Evolutionary conservation across 1,140 invertebrate species (phyloP).

Genomic region (Zaprionus africanus): DNA sequence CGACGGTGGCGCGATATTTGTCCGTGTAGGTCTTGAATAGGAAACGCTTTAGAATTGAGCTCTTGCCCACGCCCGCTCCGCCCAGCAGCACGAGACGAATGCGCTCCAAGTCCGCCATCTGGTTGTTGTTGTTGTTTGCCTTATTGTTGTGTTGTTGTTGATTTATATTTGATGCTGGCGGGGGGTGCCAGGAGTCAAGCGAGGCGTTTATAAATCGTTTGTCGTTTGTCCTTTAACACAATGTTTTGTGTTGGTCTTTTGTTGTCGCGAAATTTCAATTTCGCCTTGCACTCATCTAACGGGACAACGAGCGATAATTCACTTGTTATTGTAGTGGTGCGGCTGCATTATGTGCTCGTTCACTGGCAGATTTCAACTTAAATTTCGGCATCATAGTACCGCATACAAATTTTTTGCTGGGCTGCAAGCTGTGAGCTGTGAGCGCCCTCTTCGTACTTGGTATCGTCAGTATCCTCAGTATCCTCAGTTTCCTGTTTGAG

Average conservation of each 20-base stretch:
- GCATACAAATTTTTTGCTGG: not conserved
- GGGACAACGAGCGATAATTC: slow-evolving; percentile 31
- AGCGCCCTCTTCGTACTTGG: not conserved
- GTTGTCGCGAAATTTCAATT: slow-evolving; percentile 27
- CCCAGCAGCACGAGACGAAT: slow-evolving; percentile 94
- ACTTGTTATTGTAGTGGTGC: slow-evolving; percentile 37
- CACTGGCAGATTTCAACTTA: slow-evolving; percentile 49
- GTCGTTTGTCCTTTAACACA: slow-evolving; percentile 29
- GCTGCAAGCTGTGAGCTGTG: not conserved
- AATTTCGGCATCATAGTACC: slow-evolving; percentile 49
- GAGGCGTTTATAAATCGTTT: slow-evolving; percentile 52
- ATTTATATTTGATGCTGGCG: not conserved
- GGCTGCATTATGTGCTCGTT: slow-evolving; percentile 42
- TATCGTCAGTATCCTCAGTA: slow-evolving; percentile 19
- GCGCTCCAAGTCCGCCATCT: slow-evolving; percentile 90
- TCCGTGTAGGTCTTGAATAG: slow-evolving; percentile 93
- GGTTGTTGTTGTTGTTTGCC: slow-evolving; percentile 21
- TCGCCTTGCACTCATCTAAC: slow-evolving; percentile 26
- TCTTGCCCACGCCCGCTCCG: slow-evolving; percentile 93
- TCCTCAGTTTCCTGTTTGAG: slow-evolving; percentile 41
- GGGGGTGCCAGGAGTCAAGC: slow-evolving; percentile 15
- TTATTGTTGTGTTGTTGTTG: slow-evolving; percentile 25
- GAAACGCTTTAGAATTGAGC: slow-evolving; percentile 93
- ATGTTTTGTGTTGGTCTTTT: slow-evolving; percentile 34
- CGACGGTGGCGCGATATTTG: slow-evolving; percentile 94